These are phyloP conservation scores for Bombus difficillimus DNA, from an alignment of 1,140 invertebrate species.

Conservation along the genomic window DNA sequence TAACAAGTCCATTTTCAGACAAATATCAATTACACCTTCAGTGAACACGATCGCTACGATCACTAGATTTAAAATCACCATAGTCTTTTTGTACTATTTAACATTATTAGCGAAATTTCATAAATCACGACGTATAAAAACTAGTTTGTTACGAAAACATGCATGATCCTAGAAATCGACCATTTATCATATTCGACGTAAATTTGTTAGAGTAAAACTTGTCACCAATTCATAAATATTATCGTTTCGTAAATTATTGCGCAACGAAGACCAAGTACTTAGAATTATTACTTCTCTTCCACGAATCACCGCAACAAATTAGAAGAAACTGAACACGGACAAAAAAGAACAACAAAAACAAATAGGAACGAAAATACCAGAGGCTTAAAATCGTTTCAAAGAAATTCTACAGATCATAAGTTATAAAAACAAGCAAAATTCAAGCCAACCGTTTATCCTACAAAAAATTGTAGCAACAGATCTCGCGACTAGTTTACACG, in stretches of 20 bases:
- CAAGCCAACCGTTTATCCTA: too few relatives aligned
- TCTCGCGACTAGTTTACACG: too few relatives aligned
- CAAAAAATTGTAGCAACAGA: too few relatives aligned
- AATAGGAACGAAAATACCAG: neutral
- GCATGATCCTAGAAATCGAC: too few relatives aligned
- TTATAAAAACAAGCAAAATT: too few relatives aligned
- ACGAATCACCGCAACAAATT: neutral
- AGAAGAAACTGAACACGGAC: neutral
- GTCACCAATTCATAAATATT: too few relatives aligned
- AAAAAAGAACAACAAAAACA: neutral
- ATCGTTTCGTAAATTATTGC: neutral
- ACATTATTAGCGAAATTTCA: neutral
- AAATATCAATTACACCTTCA: neutral
- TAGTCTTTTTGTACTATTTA: neutral
- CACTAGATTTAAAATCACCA: neutral
- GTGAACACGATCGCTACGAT: too few relatives aligned
- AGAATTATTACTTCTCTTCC: too few relatives aligned
- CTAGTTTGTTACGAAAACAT: too few relatives aligned
- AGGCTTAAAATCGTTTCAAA: constrained; percentile 21
- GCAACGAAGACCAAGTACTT: too few relatives aligned
- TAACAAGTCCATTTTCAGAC: neutral
- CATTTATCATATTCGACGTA: neutral
- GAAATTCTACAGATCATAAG: neutral
- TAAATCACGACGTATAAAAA: too few relatives aligned
- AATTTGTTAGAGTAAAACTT: neutral